Evolutionary conservation across 2,113 vertebrate genomes (phyloP), one percentile per base, ranked within the genome.

Genomic region (Potamarius usumacintae): DNA sequence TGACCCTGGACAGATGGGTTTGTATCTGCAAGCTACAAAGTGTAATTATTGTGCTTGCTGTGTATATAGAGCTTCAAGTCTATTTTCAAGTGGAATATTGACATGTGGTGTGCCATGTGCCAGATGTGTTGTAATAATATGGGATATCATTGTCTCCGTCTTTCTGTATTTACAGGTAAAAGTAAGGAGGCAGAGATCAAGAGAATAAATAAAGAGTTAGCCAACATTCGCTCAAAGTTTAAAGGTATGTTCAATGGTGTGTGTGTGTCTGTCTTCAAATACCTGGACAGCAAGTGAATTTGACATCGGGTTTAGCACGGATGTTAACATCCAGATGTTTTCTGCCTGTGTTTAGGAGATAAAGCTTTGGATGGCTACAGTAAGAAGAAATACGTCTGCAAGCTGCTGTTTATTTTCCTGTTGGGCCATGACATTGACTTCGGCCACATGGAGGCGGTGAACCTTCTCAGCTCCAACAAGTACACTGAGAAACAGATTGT

Each of bases 401-500:
- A 98, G 90, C 94, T 98, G 88, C 97, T 98, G 25, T 98, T 98
- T 93, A 98, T 98, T 92, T 98, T 98, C 91, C 96, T 98, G 84
- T 95, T 98, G 0, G 97, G 97, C 85, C 97, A 98, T 1, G 97
- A 98, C 94, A 98, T 98, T 1, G 97, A 98, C 93, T 98, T 98
- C 52, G 97, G 97, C 82, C 97, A 98, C 93, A 98, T 98, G 97
- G 97, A 98, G 88, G 97, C 97, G 0, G 97, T 98, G 89, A 98
- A 98, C 93, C 94, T 98, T 91, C 96, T 98, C 10, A 98, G 97
- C 91, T 98, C 97, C 92, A 98, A 98, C 92, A 98, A 97, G 89
- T 98, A 98, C 94, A 98, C 97, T 0, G 97, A 98, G 93, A 98
- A 98, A 91, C 97, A 98, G 93, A 98, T 98, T 30, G 97, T 98